Conservation (phyloP, 2,797 vertebrate species). For the Botia almorhae region DNA sequence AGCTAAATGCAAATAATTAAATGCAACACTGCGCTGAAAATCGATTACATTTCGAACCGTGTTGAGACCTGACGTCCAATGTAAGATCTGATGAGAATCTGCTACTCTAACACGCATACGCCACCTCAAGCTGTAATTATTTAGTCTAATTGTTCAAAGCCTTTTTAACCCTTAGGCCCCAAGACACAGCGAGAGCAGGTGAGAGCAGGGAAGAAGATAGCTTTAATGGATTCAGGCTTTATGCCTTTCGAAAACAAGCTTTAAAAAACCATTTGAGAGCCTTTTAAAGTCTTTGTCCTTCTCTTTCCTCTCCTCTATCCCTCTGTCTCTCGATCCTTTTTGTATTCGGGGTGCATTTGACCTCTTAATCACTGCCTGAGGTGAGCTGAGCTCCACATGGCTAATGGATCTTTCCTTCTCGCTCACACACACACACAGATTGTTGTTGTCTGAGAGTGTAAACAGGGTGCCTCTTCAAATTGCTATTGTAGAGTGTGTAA, state of each 20-base stretch:
- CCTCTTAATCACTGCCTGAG: slow-evolving; percentile 66
- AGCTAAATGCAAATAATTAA: too few relatives aligned
- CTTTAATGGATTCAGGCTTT: slow-evolving; percentile 61
- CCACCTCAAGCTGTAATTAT: slow-evolving; percentile 15
- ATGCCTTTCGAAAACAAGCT: slow-evolving; percentile 60
- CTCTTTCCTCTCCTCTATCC: slow-evolving; percentile 61
- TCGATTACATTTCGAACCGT: too few relatives aligned
- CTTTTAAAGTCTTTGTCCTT: slow-evolving; percentile 56
- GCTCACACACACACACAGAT: slow-evolving; percentile 40
- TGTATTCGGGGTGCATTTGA: slow-evolving; percentile 59
- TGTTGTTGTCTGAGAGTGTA: slow-evolving; percentile 57
- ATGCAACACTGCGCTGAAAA: too few relatives aligned
- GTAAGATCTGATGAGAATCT: neutral
- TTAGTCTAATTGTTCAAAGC: slow-evolving; percentile 41
- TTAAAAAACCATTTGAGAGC: slow-evolving; percentile 47
- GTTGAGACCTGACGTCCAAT: neutral
- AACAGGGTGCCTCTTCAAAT: slow-evolving; percentile 56
- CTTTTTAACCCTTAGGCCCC: slow-evolving; percentile 63
- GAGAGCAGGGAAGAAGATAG: slow-evolving; percentile 18
- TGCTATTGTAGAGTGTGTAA: slow-evolving; percentile 52
- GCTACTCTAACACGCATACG: slow-evolving; percentile 2
- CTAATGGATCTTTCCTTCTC: slow-evolving; percentile 59
- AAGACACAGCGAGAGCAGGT: slow-evolving; percentile 78
- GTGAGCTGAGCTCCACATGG: slow-evolving; percentile 59
- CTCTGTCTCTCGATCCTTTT: slow-evolving; percentile 55